These are phyloP conservation scores for Epinephelus malabaricus DNA, from an alignment of 2,797 vertebrate species.

Conservation along the genomic window DNA sequence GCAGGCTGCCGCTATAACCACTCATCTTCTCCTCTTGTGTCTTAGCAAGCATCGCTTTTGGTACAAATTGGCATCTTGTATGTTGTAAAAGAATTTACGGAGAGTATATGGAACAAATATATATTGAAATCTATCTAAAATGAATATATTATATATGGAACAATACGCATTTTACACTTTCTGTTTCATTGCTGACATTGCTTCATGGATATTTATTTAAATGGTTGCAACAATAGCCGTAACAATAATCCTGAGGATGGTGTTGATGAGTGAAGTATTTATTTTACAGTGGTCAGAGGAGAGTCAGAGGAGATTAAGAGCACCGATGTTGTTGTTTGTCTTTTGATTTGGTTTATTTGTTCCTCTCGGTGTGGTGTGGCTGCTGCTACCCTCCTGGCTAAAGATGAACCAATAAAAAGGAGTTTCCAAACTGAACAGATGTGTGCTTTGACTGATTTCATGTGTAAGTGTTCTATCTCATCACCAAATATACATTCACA, in stretches of 20 bases:
- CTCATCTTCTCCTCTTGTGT: slow-evolving; percentile 73
- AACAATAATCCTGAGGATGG: slow-evolving; percentile 41
- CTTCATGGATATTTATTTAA: slow-evolving; percentile 86
- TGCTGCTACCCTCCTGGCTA: slow-evolving; percentile 79
- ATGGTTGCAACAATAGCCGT: slow-evolving; percentile 68
- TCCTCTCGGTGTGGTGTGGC: slow-evolving; percentile 79
- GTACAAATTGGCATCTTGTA: slow-evolving; percentile 86
- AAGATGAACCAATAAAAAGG: slow-evolving; percentile 86
- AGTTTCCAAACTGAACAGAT: slow-evolving; percentile 73
- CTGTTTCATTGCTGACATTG: slow-evolving; percentile 69
- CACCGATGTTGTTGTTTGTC: slow-evolving; percentile 71
- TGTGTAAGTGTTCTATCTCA: too few relatives aligned
- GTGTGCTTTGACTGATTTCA: background rate
- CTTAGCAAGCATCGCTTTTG: slow-evolving; percentile 81
- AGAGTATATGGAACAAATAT: slow-evolving; percentile 84
- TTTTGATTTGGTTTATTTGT: slow-evolving; percentile 71
- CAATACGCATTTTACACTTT: slow-evolving; percentile 74
- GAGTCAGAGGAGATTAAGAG: slow-evolving; percentile 53
- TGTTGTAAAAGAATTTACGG: slow-evolving; percentile 85
- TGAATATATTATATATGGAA: slow-evolving; percentile 78
- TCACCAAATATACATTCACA: background rate
- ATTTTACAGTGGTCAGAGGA: slow-evolving; percentile 76
- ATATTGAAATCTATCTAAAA: slow-evolving; percentile 81
- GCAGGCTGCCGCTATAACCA: slow-evolving; percentile 78
- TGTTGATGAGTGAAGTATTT: slow-evolving; percentile 72